Evolutionary conservation across 1,140 invertebrate genomes (phyloP).

Genomic region (Macrostomum lignano): DNA sequence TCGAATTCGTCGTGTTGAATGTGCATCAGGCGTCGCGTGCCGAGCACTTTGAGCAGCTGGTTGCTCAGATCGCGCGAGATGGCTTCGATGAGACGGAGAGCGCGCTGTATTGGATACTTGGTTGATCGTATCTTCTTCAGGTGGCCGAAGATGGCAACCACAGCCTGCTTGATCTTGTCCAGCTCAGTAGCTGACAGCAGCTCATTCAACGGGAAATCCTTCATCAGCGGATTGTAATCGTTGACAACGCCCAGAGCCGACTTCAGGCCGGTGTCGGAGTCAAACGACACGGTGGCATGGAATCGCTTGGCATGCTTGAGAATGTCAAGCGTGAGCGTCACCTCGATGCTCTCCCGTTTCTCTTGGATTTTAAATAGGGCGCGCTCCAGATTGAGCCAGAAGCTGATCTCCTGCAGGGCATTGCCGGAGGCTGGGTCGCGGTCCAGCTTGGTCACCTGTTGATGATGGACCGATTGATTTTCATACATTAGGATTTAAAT

Average conservation of each 20-base stretch:
- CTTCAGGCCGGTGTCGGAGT: slow-evolving; percentile 84
- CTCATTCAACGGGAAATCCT: slow-evolving; percentile 95
- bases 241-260: slow-evolving; percentile 82
- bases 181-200: slow-evolving; percentile 77
- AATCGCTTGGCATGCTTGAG: slow-evolving; percentile 92
- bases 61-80: slow-evolving; percentile 74
- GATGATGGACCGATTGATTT: no score
- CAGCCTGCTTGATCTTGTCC: slow-evolving; percentile 55
- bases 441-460: slow-evolving; percentile 45
- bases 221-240: slow-evolving; percentile 95
- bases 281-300: slow-evolving; percentile 89
- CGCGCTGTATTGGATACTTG: slow-evolving; percentile 83
- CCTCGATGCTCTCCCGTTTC: slow-evolving; percentile 67
- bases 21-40: slow-evolving; percentile 77
- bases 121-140: slow-evolving; percentile 77
- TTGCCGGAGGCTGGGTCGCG: slow-evolving; percentile 88
- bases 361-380: slow-evolving; percentile 82
- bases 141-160: slow-evolving; percentile 66
- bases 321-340: slow-evolving; percentile 73
- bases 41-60: slow-evolving; percentile 67
- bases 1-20: slow-evolving; percentile 96
- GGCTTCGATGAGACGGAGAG: slow-evolving; percentile 67
- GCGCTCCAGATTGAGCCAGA: slow-evolving; percentile 95
- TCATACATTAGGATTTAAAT: slow-evolving; percentile 1
- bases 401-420: slow-evolving; percentile 77